phyloP scores from a whole-genome alignment of 2,888 invertebrate genomes.

The Sipha maydis region DNA sequence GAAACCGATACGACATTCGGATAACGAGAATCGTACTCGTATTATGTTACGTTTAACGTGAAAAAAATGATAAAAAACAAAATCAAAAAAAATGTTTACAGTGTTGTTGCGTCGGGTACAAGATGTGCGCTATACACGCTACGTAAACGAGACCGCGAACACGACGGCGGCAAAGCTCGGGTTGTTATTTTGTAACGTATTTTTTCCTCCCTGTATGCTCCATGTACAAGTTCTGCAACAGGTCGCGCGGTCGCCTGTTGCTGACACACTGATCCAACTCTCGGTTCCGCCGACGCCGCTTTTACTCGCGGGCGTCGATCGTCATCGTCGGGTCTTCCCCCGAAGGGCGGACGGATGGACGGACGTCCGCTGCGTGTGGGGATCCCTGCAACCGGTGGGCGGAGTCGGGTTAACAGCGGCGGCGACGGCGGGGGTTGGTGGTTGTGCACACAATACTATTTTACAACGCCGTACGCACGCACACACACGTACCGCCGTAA shows the following conservation, averaged over 20 bases:
- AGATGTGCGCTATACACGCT: too few species aligned
- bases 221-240: constrained; percentile 8
- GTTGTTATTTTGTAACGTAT: background rate
- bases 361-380: constrained; percentile 47
- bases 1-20: background rate
- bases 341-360: constrained; percentile 58
- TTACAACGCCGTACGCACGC: background rate
- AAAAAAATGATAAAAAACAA: background rate
- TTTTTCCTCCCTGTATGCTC: background rate
- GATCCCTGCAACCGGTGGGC: constrained; percentile 61
- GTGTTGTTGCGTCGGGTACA: background rate
- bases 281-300: constrained; percentile 60
- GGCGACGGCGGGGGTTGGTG: constrained; percentile 24
- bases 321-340: constrained; percentile 51
- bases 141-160: too few species aligned
- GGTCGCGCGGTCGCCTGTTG: constrained; percentile 61
- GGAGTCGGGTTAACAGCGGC: constrained; percentile 47
- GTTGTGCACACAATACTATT: background rate
- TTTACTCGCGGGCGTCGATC: constrained; percentile 53
- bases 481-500: background rate
- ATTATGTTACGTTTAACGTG: background rate
- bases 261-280: constrained; percentile 57
- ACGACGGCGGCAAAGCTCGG: background rate
- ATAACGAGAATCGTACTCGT: background rate
- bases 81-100: background rate